Conservation (phyloP, 1,140 invertebrate species). For the Drosophila melanogaster region Release_6_plus_ISO1_MT NC_004354.4:16631001-16631500, state of each 20-base stretch:
- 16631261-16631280: neutral
- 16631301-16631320: conserved; percentile 58
- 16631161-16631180: conserved; percentile 40
- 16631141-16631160: neutral
- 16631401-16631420: too few species aligned
- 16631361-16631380: too few species aligned
- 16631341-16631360: too few species aligned
- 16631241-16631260: too few species aligned
- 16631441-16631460: conserved; percentile 37
- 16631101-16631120: neutral
- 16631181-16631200: conserved; percentile 64
- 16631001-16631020: too few species aligned
- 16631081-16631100: conserved; percentile 17
- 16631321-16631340: neutral
- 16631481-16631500: conserved; percentile 41
- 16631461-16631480: conserved; percentile 43
- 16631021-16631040: too few species aligned
- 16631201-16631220: conserved; percentile 48
- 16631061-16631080: neutral
- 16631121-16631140: neutral
- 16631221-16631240: neutral
- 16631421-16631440: conserved; percentile 54
- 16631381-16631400: neutral
- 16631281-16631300: conserved; percentile 66
- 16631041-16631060: neutral